phyloP scores from a whole-genome alignment of 2,888 invertebrate species.

The Sepiola atlantica region DNA sequence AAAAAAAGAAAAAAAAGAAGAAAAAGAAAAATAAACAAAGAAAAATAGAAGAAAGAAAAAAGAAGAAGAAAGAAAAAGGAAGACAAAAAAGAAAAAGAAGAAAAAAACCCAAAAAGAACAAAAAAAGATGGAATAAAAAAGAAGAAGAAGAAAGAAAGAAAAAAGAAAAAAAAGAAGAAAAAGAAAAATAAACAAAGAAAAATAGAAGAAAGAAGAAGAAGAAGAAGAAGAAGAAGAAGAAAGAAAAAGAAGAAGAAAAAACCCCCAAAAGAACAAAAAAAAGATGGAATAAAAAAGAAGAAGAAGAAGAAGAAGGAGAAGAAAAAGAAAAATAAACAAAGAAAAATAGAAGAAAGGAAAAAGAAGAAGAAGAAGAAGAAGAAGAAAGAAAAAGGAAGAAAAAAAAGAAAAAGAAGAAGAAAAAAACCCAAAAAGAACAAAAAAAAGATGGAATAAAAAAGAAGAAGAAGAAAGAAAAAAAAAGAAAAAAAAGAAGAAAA shows the following conservation, averaged over 20 bases:
- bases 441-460: not conserved
- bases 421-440: too few species aligned
- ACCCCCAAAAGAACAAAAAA: not conserved
- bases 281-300: not conserved
- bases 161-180: not conserved
- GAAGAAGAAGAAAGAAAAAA: not conserved
- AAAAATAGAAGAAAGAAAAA: too few species aligned
- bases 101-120: too few species aligned
- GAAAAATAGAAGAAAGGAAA: too few species aligned
- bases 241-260: not conserved
- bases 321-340: not conserved
- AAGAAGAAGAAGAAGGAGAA: not conserved
- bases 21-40: constrained; percentile 33
- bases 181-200: not conserved
- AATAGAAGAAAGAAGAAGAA: not conserved
- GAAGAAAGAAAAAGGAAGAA: not conserved
- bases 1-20: constrained; percentile 15
- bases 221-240: constrained; percentile 20
- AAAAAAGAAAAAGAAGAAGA: not conserved
- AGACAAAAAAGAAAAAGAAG: too few species aligned
- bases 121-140: constrained; percentile 2
- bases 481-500: not conserved
- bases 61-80: too few species aligned
- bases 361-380: constrained; percentile 32
- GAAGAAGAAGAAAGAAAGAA: not conserved